Percentiles rank a stretch among this genome's conserved stretches.
Evolutionary conservation across 2,113 vertebrate species (phyloP).

Genomic region (Brachyhypopomus occidentalis): DNA sequence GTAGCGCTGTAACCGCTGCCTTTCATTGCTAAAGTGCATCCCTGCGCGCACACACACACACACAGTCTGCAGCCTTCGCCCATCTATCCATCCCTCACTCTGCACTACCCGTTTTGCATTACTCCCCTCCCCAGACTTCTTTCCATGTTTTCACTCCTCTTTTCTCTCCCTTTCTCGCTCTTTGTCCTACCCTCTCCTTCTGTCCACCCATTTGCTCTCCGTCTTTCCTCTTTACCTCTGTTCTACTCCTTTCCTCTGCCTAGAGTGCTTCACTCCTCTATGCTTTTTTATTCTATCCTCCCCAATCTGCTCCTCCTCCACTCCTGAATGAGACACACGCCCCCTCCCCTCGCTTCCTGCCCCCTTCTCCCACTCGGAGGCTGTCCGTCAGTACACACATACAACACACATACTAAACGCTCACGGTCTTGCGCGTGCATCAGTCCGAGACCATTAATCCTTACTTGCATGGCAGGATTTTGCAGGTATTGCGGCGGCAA

Average conservation of each 20-base stretch:
- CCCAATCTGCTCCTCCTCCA: conserved; percentile 13
- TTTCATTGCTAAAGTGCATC: neutral
- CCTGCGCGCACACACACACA: neutral
- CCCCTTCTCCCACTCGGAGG: conserved; percentile 21
- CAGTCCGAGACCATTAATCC: neutral
- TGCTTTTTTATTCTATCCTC: conserved; percentile 4
- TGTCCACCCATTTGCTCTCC: neutral
- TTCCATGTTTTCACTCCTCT: neutral
- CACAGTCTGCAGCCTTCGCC: neutral
- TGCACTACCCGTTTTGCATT: neutral
- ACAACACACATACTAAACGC: conserved; percentile 2
- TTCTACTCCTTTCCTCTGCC: neutral
- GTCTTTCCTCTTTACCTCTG: neutral
- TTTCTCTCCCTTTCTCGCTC: neutral
- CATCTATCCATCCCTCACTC: neutral
- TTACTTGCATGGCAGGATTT: conserved; percentile 7
- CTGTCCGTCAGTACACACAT: conserved; percentile 23
- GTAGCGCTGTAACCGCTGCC: neutral
- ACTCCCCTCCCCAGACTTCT: neutral
- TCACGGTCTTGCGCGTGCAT: neutral
- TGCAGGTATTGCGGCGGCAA: conserved; percentile 5
- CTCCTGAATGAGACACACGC: conserved; percentile 34
- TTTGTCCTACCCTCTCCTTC: neutral
- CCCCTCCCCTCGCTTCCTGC: conserved; percentile 21
- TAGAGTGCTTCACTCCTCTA: conserved; percentile 4